phyloP scores from a whole-genome alignment of 2,113 vertebrate species.

The Cairina moschata region DNA sequence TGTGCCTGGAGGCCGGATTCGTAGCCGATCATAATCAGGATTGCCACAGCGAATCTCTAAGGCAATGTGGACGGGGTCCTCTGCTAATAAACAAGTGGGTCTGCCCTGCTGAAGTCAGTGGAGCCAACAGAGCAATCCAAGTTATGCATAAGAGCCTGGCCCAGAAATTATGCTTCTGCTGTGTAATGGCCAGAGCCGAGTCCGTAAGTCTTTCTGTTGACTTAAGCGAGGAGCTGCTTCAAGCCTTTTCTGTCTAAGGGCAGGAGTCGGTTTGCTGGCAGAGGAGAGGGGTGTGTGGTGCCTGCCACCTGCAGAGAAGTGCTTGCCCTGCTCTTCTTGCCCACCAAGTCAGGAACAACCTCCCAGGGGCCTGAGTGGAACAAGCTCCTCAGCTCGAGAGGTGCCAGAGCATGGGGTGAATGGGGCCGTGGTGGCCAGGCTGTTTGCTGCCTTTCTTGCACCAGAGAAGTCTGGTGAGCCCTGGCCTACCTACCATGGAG shows the following conservation, averaged over 20 bases:
- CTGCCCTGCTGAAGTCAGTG: background rate
- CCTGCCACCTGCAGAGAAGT: background rate
- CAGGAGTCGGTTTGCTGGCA: background rate
- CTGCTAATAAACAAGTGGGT: background rate
- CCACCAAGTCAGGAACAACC: background rate
- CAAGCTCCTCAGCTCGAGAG: background rate
- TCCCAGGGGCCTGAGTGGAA: background rate
- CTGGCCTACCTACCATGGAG: rapidly evolving
- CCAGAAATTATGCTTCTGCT: background rate
- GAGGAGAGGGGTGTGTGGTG: no score
- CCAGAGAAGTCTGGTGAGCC: background rate
- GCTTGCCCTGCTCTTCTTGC: background rate
- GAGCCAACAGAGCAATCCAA: background rate
- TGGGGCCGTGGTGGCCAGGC: rapidly evolving
- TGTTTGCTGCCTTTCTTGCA: background rate
- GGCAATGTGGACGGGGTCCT: background rate
- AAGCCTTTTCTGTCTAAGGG: background rate
- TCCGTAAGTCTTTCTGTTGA: background rate
- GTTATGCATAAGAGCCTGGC: background rate
- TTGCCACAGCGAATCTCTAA: background rate
- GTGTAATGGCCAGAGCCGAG: background rate
- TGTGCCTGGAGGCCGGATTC: background rate
- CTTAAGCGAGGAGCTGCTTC: background rate
- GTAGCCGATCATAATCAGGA: rapidly evolving
- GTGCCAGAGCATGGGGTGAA: background rate